Base-by-base conservation (phyloP, 1,140 invertebrate genomes). In the Pectinophora gossypiella region DNA sequence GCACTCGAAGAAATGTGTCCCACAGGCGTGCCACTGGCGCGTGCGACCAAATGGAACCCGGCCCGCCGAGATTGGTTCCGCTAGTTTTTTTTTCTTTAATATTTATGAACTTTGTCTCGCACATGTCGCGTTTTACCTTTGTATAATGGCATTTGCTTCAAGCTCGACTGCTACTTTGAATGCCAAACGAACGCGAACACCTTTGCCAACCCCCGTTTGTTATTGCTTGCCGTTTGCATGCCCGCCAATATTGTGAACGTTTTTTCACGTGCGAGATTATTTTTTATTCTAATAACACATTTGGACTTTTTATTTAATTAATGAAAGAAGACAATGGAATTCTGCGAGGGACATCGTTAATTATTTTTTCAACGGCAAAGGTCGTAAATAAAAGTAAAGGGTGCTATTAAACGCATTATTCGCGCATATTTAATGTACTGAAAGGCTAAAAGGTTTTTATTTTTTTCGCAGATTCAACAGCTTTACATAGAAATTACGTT, bases 371-470 rank as follows among this genome's bases (percentile, higher is more conserved):
- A 75, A 61, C 56, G 64, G 63, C 56, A 68, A 55, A 70, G 70
- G 73, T 68, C 72, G 56, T 84, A 83, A 84, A 81, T 83, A 78
- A 81, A 78, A 73, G 75, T 83, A 76, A 86, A 83, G 76, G 79
- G 79, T 81, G 76, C 80, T 76, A 83, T 86, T 85, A 85, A 85
- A 77, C 76, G 75, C 76, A 83, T 83, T 83, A 83, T 81, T 83
- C 73, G 65, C 75, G 74, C 70, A 84, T 86, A 78, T 86, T 86
- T 86, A 83, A 84, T 84, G 76, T 85, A 79, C 78, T 79, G 78
- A 79, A 82, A 80, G 64, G 72, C 62, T 81, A 81, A 84, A 82
- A 75, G 76, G 69, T 71, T 83, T 82, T 72, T 68, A 51, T 74
- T 68, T 74, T 80, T 80, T 78, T 69, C 54, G 65, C 68, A 73